A percentile compares a stretch with the other conserved stretches of the same genome.
Evolutionary conservation across 2,113 vertebrate genomes (phyloP).

Genomic region (Clarias gariepinus): DNA sequence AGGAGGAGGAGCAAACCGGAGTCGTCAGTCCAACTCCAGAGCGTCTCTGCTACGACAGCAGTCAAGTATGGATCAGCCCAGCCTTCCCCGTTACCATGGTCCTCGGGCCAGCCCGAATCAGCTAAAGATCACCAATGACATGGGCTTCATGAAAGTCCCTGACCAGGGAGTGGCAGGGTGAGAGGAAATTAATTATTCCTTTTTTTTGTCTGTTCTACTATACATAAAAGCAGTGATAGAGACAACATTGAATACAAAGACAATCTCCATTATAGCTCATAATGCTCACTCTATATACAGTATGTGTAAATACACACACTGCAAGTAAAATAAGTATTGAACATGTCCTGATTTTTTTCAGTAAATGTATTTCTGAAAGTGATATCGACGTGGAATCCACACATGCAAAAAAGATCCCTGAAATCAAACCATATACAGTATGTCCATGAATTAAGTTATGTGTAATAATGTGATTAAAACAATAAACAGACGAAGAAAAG

Average conservation of each 20-base stretch:
- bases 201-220: neutral
- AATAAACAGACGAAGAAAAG: too few species aligned
- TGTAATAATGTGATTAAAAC: too few species aligned
- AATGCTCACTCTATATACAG: neutral
- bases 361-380: too few species aligned
- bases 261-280: neutral
- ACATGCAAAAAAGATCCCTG: too few species aligned
- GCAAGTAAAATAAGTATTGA: too few species aligned
- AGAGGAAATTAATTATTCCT: slow-evolving; percentile 42
- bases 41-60: slow-evolving; percentile 71
- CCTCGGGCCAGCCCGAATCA: slow-evolving; percentile 45
- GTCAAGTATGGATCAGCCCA: slow-evolving; percentile 79
- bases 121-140: slow-evolving; percentile 55
- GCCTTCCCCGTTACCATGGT: slow-evolving; percentile 69
- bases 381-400: too few species aligned
- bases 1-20: slow-evolving; percentile 8
- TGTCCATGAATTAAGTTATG: too few species aligned
- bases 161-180: slow-evolving; percentile 82
- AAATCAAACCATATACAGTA: too few species aligned
- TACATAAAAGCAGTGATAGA: neutral
- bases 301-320: too few species aligned
- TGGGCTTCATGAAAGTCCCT: slow-evolving; percentile 81
- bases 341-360: too few species aligned
- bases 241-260: neutral
- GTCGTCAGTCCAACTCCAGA: slow-evolving; percentile 48